These are phyloP conservation scores for Danionella cerebrum DNA, from an alignment of 2,113 vertebrate species.

Conservation along the genomic window DNA sequence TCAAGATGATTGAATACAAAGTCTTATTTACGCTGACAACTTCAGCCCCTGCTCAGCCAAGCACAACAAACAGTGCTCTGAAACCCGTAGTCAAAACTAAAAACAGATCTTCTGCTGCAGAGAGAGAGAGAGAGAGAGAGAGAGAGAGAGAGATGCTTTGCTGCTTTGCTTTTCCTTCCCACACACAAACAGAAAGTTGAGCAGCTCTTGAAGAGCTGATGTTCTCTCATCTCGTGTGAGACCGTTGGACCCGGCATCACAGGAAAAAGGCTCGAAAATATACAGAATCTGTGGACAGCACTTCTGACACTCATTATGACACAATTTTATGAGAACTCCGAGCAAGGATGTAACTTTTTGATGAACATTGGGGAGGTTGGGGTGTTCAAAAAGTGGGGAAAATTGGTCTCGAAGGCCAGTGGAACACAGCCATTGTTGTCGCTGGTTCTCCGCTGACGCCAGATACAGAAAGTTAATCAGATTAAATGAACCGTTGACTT, in stretches of 20 bases:
- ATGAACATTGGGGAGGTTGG: too few species aligned
- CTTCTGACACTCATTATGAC: neutral
- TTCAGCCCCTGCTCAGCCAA: constrained; percentile 55
- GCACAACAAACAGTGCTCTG: constrained; percentile 49
- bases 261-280: constrained; percentile 15
- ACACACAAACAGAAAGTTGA: neutral
- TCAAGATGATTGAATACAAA: constrained; percentile 68
- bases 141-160: neutral
- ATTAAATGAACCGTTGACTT: too few species aligned
- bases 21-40: constrained; percentile 62
- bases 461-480: too few species aligned
- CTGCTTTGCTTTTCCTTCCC: neutral
- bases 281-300: neutral
- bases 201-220: constrained; percentile 6
- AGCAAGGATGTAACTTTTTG: too few species aligned
- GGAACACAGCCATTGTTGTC: too few species aligned
- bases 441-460: too few species aligned
- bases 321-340: too few species aligned
- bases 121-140: neutral
- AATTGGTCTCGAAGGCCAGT: too few species aligned
- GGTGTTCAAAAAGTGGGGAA: too few species aligned
- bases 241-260: neutral
- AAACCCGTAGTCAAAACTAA: constrained; percentile 36
- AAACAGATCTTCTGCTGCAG: constrained; percentile 30
- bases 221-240: constrained; percentile 1